Evolutionary conservation across 2,888 invertebrate genomes (phyloP).

Genomic region (Osedax frankpressi): DNA sequence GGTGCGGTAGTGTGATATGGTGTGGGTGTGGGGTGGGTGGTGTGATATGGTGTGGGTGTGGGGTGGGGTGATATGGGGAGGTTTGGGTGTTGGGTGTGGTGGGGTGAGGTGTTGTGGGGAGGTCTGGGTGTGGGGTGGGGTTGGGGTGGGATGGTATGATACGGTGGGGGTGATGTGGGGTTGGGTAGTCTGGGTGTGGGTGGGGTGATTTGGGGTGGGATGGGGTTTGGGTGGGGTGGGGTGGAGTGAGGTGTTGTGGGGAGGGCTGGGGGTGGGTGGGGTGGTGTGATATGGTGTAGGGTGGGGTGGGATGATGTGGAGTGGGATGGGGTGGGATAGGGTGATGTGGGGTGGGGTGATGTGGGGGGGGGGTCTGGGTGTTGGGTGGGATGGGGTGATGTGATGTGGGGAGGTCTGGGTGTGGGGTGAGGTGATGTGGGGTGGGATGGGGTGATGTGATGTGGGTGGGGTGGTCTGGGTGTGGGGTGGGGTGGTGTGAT

Average conservation of each 20-base stretch:
- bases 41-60: neutral
- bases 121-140: neutral
- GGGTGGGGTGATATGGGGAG: neutral
- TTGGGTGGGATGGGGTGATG: neutral
- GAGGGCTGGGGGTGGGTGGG: neutral
- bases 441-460: neutral
- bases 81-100: neutral
- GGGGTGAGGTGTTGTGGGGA: neutral
- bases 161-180: neutral
- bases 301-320: neutral
- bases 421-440: neutral
- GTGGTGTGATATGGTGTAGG: neutral
- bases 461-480: neutral
- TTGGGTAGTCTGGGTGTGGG: neutral
- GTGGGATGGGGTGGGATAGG: neutral
- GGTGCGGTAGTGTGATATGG: neutral
- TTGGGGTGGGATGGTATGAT: neutral
- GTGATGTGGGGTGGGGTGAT: neutral
- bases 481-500: neutral
- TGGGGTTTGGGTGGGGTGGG: neutral
- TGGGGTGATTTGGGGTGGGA: neutral
- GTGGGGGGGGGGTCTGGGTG: too few relatives aligned
- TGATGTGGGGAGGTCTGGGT: neutral
- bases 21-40: neutral
- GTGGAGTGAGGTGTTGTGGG: neutral